Conservation (phyloP, 2,113 vertebrate genomes). For the Kobus ellipsiprymnus region DNA sequence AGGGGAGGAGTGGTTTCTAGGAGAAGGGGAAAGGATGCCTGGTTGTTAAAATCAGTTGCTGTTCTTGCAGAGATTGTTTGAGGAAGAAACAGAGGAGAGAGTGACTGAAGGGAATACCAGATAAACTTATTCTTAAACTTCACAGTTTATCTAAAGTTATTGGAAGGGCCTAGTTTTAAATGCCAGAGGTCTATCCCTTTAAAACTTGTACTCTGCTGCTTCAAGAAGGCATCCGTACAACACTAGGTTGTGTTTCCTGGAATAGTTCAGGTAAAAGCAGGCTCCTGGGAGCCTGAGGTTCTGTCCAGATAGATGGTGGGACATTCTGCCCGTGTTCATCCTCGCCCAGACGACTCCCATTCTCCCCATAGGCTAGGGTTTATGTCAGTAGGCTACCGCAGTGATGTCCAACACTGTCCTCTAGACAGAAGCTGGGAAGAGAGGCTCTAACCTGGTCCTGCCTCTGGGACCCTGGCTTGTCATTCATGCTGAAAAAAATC, state of each 20-base stretch:
- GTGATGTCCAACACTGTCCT: not conserved
- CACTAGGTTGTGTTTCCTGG: not conserved
- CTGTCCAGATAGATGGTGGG: not conserved
- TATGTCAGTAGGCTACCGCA: not conserved
- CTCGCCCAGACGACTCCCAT: accelerated
- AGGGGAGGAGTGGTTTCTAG: not conserved
- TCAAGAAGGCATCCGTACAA: not conserved
- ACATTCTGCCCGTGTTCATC: not conserved
- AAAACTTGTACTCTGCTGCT: not conserved
- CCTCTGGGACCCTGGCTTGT: not conserved
- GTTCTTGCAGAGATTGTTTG: not conserved
- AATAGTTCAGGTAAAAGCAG: not conserved
- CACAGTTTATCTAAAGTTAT: not conserved
- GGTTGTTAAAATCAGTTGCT: not conserved
- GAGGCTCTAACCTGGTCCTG: not conserved
- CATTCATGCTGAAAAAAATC: not conserved
- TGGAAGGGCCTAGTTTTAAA: not conserved
- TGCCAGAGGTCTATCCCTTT: not conserved
- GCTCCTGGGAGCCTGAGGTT: not conserved
- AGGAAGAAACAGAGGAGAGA: not conserved
- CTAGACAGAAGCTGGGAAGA: not conserved
- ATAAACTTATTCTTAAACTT: not conserved
- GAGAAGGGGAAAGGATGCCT: not conserved
- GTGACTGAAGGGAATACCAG: not conserved
- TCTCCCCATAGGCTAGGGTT: not conserved